Conservation (phyloP, 2,113 vertebrate species). For the Picathartes gymnocephalus region DNA sequence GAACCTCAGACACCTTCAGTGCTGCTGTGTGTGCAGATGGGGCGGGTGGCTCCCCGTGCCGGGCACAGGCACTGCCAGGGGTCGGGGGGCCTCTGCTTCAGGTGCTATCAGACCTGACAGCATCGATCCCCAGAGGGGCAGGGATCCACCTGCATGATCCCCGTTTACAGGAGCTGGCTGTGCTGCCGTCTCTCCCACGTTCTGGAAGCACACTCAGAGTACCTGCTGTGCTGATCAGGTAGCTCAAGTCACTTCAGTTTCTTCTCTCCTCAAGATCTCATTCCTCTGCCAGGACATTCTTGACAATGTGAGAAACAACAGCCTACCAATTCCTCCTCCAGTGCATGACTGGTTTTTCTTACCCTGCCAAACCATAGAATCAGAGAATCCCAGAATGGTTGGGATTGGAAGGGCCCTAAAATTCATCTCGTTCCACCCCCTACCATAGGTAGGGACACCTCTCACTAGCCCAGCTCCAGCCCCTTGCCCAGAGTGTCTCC, state of each 20-base stretch:
- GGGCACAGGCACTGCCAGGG: background rate
- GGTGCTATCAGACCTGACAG: background rate
- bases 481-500: background rate
- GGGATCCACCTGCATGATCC: background rate
- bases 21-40: background rate
- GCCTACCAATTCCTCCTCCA: background rate
- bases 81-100: background rate
- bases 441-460: background rate
- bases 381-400: background rate
- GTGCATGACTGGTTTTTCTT: background rate
- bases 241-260: background rate
- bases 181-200: background rate
- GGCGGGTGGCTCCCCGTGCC: background rate
- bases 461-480: background rate
- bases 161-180: too few species aligned
- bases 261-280: background rate
- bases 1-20: background rate
- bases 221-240: background rate
- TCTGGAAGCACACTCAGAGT: background rate
- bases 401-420: background rate
- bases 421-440: fast-evolving
- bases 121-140: background rate
- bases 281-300: background rate
- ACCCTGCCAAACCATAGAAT: background rate
- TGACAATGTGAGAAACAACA: too few species aligned